Percentiles rank a stretch among this genome's conserved stretches.
phyloP scores from a whole-genome alignment of 37 sponge, comb jelly and placozoan species.

The Ephydatia muelleri region DNA sequence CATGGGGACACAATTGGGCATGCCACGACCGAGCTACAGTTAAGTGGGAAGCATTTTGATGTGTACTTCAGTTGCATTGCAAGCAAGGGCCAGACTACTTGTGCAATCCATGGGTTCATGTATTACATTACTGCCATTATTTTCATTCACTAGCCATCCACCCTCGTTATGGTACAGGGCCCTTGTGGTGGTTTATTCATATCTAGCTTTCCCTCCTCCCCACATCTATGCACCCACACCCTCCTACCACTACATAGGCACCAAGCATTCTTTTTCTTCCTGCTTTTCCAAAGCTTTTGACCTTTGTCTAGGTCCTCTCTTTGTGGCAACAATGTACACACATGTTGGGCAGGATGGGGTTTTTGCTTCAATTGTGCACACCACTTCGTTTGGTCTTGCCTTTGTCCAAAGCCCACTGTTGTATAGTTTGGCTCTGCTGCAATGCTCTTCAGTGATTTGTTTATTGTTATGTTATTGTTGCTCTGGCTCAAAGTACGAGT shows the following conservation, averaged over 20 bases:
- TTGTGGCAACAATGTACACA: conserved; percentile 5
- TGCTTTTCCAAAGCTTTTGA: neutral
- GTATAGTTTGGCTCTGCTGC: too few relatives aligned
- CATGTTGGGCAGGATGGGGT: neutral
- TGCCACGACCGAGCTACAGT: too few relatives aligned
- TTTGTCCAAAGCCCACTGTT: too few relatives aligned
- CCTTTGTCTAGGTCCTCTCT: neutral
- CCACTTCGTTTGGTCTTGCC: neutral
- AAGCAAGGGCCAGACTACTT: neutral
- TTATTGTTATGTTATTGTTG: too few relatives aligned
- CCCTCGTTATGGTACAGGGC: neutral
- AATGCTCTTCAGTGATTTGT: too few relatives aligned
- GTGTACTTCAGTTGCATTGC: neutral
- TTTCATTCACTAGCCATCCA: neutral
- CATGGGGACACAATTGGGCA: neutral
- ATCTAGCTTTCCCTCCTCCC: neutral
- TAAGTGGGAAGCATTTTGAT: neutral
- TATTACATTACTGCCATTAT: neutral
- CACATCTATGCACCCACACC: neutral
- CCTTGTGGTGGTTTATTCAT: neutral
- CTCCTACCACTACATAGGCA: neutral
- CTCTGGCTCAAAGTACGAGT: neutral
- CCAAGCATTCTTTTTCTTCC: neutral
- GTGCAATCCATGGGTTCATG: neutral
- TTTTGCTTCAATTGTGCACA: neutral